These are phyloP conservation scores for Ormyrus rosae DNA, from an alignment of 2,888 invertebrate genomes.

Conservation along the genomic window DNA sequence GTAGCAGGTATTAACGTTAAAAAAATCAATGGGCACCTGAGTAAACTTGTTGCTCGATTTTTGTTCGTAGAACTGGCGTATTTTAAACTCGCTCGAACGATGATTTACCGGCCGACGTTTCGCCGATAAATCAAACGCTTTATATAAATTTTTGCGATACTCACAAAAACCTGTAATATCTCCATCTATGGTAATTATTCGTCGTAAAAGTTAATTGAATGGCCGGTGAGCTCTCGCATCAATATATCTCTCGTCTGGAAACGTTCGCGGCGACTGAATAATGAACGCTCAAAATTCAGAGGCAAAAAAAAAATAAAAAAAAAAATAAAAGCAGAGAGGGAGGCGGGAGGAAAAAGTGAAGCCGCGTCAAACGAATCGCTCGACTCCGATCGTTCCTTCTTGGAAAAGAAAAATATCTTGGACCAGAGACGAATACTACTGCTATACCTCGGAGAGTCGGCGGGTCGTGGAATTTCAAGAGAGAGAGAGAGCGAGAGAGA, in stretches of 20 bases:
- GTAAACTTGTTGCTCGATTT: too few relatives aligned
- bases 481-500: constrained; percentile 10
- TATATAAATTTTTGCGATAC: constrained; percentile 28
- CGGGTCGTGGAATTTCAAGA: constrained; percentile 35
- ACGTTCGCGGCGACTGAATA: too few relatives aligned
- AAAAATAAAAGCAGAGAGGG: too few relatives aligned
- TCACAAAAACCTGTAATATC: constrained; percentile 12
- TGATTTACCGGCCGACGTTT: constrained; percentile 19
- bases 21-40: too few relatives aligned
- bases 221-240: neutral
- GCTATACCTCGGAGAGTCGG: neutral
- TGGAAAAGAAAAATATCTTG: constrained; percentile 30
- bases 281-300: neutral
- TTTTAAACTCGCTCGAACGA: constrained; percentile 15
- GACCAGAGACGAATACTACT: neutral
- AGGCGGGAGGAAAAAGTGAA: neutral
- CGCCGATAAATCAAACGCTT: constrained; percentile 32
- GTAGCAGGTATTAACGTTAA: too few relatives aligned
- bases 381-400: neutral
- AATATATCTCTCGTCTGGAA: neutral
- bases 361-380: constrained; percentile 3
- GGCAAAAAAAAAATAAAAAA: too few relatives aligned
- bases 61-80: too few relatives aligned
- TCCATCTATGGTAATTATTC: neutral
- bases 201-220: constrained; percentile 42